Conservation (phyloP, 1,140 invertebrate genomes). For the Battus philenor region DNA sequence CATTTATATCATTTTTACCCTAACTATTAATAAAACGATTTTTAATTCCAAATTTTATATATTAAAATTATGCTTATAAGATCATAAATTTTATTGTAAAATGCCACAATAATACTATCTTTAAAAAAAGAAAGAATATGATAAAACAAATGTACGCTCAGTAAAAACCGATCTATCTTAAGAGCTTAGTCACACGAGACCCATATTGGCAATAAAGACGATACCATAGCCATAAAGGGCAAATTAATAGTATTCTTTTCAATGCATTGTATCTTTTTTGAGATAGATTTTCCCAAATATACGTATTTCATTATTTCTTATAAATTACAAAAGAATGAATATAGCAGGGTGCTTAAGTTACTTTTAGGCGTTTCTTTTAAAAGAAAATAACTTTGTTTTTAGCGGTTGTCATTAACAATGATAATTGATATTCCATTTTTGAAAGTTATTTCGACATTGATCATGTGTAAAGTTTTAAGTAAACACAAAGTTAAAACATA, state of each 20-base stretch:
- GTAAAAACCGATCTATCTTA: no score
- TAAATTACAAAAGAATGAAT: neutral
- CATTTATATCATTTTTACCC: no score
- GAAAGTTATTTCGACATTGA: neutral
- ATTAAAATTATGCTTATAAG: neutral
- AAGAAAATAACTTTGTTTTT: neutral
- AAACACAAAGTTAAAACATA: neutral
- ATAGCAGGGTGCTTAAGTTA: neutral
- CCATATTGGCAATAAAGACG: conserved; percentile 12
- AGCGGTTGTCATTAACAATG: no score
- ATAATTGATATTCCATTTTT: no score
- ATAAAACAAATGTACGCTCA: no score
- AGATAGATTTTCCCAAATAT: neutral
- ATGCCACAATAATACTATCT: neutral
- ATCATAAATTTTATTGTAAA: neutral
- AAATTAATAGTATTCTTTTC: conserved; percentile 16
- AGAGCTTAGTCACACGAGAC: conserved; percentile 12
- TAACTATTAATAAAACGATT: no score
- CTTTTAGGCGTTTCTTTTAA: neutral
- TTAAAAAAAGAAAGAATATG: neutral
- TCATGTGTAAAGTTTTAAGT: neutral
- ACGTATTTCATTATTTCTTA: neutral
- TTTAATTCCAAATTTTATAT: neutral
- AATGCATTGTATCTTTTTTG: conserved; percentile 3
- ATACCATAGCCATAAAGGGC: conserved; percentile 10